These are phyloP conservation scores for Chelonus formosanus DNA, from an alignment of 2,888 invertebrate species.

Conservation along the genomic window DNA sequence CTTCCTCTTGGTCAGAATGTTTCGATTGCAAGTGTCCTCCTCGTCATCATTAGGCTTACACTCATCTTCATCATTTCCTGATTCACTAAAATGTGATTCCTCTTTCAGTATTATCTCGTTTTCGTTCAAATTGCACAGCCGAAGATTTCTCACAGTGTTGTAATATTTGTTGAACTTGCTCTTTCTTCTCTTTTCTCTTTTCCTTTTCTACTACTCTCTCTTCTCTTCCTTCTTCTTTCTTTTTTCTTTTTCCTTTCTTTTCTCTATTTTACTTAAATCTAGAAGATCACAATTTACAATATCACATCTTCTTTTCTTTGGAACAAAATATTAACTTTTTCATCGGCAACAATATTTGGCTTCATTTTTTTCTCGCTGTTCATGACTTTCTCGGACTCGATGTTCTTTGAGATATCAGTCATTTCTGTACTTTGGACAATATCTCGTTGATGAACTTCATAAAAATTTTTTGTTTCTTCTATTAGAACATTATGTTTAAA, in stretches of 20 bases:
- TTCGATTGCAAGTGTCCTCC: slow-evolving; percentile 30
- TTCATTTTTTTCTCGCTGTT: slow-evolving; percentile 1
- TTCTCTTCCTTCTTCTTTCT: not conserved
- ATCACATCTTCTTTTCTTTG: slow-evolving; percentile 4
- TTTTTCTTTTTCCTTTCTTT: not conserved
- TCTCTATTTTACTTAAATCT: not conserved
- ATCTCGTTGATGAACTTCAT: not conserved
- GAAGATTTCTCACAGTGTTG: too few relatives aligned
- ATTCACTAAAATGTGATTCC: slow-evolving; percentile 6
- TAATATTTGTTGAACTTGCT: too few relatives aligned
- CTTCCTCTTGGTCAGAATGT: slow-evolving; percentile 30
- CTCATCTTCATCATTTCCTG: slow-evolving; percentile 3
- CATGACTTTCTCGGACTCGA: not conserved
- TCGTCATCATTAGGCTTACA: slow-evolving; percentile 1
- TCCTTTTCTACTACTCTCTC: not conserved
- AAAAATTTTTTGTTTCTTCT: slow-evolving; percentile 3
- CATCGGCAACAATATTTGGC: slow-evolving; percentile 3
- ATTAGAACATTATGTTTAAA: not conserved
- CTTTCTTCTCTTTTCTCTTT: not conserved
- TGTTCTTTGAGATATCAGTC: not conserved
- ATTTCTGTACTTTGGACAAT: slow-evolving; percentile 6
- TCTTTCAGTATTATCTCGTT: not conserved
- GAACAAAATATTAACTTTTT: not conserved
- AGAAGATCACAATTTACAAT: not conserved
- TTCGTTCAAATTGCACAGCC: not conserved